Evolutionary conservation across 2,888 invertebrate species (phyloP).

Genomic region (Bugulina stolonifera): DNA sequence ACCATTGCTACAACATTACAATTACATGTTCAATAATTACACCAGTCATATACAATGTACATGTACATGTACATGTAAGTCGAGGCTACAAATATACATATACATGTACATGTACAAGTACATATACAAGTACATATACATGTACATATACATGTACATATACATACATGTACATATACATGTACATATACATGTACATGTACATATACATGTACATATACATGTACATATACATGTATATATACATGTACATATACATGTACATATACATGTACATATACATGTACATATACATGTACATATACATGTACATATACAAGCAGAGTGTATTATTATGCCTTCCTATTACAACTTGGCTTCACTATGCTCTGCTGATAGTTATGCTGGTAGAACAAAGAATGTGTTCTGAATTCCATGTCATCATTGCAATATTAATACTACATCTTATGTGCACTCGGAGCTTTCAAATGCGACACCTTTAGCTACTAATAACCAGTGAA

Average conservation of each 20-base stretch:
- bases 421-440: too few relatives aligned
- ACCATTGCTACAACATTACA: conserved; percentile 16
- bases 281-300: conserved; percentile 1
- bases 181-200: conserved; percentile 28
- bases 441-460: too few relatives aligned
- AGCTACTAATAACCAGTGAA: too few relatives aligned
- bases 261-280: neutral
- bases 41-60: neutral
- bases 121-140: neutral
- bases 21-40: neutral
- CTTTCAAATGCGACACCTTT: too few relatives aligned
- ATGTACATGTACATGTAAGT: neutral
- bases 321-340: neutral
- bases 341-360: too few relatives aligned
- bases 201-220: conserved; percentile 26
- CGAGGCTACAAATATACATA: neutral
- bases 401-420: too few relatives aligned
- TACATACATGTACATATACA: conserved; percentile 27
- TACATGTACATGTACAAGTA: neutral
- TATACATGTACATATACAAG: neutral
- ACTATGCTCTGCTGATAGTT: too few relatives aligned
- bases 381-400: too few relatives aligned
- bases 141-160: conserved; percentile 23
- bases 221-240: neutral
- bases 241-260: neutral